Evolutionary conservation across 2,113 vertebrate genomes (phyloP).

Genomic region (Axis porcinus): DNA sequence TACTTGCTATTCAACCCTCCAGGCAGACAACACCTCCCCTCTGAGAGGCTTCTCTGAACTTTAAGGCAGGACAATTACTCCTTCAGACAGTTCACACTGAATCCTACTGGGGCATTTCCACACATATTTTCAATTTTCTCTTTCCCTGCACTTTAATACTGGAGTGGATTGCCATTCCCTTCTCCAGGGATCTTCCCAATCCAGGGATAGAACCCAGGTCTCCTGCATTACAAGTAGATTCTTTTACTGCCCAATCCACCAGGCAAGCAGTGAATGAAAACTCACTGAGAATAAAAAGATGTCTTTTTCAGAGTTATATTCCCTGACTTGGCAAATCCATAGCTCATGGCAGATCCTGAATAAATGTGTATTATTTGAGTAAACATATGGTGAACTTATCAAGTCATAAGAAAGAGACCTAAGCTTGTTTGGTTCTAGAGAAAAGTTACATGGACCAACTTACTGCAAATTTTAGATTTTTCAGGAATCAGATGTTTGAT

Average conservation of each 20-base stretch:
- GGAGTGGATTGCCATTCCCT: background rate
- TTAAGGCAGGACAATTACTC: background rate
- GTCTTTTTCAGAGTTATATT: background rate
- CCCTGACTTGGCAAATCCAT: background rate
- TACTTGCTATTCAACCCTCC: too few species aligned
- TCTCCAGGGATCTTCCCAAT: background rate
- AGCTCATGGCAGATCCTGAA: background rate
- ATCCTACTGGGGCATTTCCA: rapidly evolving
- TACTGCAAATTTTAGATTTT: too few species aligned
- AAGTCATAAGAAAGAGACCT: background rate
- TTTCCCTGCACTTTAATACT: background rate
- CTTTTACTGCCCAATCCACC: background rate
- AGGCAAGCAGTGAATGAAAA: background rate
- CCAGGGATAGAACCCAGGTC: background rate
- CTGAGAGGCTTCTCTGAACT: background rate
- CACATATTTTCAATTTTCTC: rapidly evolving
- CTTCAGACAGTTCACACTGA: rapidly evolving
- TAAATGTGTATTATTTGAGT: background rate
- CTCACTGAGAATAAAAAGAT: background rate
- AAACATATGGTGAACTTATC: too few species aligned
- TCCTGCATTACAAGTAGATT: background rate
- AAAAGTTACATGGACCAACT: rapidly evolving
- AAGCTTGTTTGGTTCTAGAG: background rate
- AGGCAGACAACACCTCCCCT: rapidly evolving
- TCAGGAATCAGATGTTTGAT: rapidly evolving